Evolutionary conservation across 2,888 invertebrate genomes (phyloP), one percentile per base, ranked within the genome.

Genomic region (Minunthozetes semirufus): DNA sequence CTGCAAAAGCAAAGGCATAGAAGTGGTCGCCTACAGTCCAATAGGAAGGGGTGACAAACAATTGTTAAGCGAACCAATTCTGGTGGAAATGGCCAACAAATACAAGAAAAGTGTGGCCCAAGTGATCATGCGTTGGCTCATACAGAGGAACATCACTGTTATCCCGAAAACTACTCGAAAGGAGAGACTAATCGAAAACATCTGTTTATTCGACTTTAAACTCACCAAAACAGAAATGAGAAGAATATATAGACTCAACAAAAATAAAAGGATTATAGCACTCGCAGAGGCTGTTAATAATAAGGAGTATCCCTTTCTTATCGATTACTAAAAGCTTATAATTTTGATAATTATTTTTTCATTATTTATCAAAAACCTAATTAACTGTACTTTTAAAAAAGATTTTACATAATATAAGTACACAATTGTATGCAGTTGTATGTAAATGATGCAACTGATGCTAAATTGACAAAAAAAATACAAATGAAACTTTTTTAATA

Each of bases 151-250:
- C 0, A 85, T 88, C 77, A 87, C 90, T 53, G 89, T 90, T 50
- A 91, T 93, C 77, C 93, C 93, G 0, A 94, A 93, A 82, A 92
- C 92, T 0, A 90, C 91, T n/a, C 92, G 87, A 0, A 88, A 88
- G 79, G 87, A 0, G 86, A 90, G 79, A 89, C 91, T 81, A 85
- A 85, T 72, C 86, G 88, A 80, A 89, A 94, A 90, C 83, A 87
- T 90, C 79, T 81, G 89, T 76, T 88, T 88, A 89, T 81, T 80
- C 78, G 90, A 91, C 83, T 93, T 93, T 82, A 86, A 88, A 78
- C 84, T 93, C 78, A 85, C 86, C 0, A 79, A 84, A 0, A 89
- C 89, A 63, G 92, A 93, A 80, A 82, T 92, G 79, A 81, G 84
- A 3, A 83, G 85, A 6, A 87, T 93, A 73, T 87, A 89, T 81